A percentile compares a stretch with the other conserved stretches of the same genome.
Evolutionary conservation across 2,888 invertebrate genomes (phyloP).

Genomic region (Cephus rjabovi): DNA sequence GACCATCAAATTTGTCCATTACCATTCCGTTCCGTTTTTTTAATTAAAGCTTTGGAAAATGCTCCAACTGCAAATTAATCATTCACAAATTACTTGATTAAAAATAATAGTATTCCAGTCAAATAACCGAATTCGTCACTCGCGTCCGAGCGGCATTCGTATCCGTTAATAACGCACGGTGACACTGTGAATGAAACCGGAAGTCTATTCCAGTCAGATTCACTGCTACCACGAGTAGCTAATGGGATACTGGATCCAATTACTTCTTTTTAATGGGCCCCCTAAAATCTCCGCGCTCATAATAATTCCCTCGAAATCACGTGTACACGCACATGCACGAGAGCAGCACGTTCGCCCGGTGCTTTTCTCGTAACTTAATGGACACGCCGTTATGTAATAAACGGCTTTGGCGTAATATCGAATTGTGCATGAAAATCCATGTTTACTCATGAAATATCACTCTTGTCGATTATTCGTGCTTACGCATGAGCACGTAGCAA

Average conservation of each 20-base stretch:
- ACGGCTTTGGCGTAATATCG: neutral
- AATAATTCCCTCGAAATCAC: neutral
- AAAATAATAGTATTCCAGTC: neutral
- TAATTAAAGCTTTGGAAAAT: neutral
- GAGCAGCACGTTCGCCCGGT: neutral
- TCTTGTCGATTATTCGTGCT: neutral
- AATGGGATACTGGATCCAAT: neutral
- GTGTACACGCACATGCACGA: neutral
- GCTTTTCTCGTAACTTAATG: neutral
- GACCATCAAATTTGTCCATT: neutral
- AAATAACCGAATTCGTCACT: neutral
- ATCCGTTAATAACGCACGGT: neutral
- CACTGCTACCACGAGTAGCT: neutral
- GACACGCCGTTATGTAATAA: neutral
- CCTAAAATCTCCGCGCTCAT: neutral
- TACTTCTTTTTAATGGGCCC: neutral
- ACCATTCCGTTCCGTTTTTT: neutral
- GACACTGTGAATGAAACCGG: neutral
- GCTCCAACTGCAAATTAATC: neutral
- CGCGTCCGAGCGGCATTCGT: neutral
- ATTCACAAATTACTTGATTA: neutral
- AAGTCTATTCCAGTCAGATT: neutral
- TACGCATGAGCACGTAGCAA: neutral
- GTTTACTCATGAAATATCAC: neutral
- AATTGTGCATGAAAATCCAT: neutral